Percentiles rank a stretch among this genome's conserved stretches.
These are phyloP conservation scores for Planiliza haematocheilus DNA, from an alignment of 2,113 vertebrate genomes.

Conservation along the genomic window DNA sequence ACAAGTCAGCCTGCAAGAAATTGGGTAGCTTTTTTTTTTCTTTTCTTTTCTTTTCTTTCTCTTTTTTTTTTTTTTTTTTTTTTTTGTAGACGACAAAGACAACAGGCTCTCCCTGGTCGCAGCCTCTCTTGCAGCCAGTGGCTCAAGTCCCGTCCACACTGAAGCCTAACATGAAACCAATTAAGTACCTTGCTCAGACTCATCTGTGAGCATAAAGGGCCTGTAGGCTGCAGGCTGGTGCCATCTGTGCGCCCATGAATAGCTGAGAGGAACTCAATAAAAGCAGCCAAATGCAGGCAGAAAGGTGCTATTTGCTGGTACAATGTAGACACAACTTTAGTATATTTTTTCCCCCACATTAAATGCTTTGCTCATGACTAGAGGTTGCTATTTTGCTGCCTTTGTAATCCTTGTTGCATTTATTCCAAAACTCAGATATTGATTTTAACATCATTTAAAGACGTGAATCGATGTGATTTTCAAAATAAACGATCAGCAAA, in stretches of 20 bases:
- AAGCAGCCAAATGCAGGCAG: constrained; percentile 14
- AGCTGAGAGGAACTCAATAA: constrained; percentile 28
- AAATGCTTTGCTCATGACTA: neutral
- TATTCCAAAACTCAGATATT: too few species aligned
- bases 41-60: neutral
- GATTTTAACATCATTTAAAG: too few species aligned
- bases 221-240: constrained; percentile 60
- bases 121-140: constrained; percentile 27
- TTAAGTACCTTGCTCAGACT: constrained; percentile 57
- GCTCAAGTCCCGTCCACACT: constrained; percentile 40
- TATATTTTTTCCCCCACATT: neutral
- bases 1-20: neutral
- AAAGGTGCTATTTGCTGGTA: neutral
- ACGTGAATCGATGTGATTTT: too few species aligned
- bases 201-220: constrained; percentile 62
- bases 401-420: neutral
- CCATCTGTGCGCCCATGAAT: constrained; percentile 59
- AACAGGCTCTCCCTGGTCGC: constrained; percentile 16
- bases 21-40: too few species aligned
- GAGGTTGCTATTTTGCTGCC: neutral
- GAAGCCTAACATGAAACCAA: constrained; percentile 59
- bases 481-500: too few species aligned
- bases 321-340: neutral
- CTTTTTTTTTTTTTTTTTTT: too few species aligned
- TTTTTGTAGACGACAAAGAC: constrained; percentile 6